A percentile compares a stretch with the other conserved stretches of the same genome.
These are phyloP conservation scores for Magallana angulata DNA, from an alignment of 1,140 invertebrate species.

Conservation along the genomic window DNA sequence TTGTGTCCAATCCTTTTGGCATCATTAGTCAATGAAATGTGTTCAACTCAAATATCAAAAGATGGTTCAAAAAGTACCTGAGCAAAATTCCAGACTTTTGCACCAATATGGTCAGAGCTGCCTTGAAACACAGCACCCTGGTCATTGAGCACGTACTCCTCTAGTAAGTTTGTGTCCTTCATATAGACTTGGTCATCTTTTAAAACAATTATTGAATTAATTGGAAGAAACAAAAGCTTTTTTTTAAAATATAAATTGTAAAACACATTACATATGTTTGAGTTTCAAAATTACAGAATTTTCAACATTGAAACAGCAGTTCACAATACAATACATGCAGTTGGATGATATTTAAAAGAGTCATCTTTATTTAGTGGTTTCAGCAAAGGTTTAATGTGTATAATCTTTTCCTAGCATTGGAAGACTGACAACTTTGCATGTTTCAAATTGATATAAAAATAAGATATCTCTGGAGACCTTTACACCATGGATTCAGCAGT, in stretches of 20 bases:
- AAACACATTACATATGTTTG: background rate
- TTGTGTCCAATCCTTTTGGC: no score
- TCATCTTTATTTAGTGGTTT: no score
- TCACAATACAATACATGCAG: background rate
- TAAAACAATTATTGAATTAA: background rate
- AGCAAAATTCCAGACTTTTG: slow-evolving; percentile 92
- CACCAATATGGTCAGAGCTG: slow-evolving; percentile 88
- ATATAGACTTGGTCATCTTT: slow-evolving; percentile 40
- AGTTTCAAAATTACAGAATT: background rate
- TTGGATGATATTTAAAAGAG: no score
- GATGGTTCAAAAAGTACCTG: slow-evolving; percentile 80
- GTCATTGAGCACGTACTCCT: slow-evolving; percentile 91
- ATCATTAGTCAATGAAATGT: no score
- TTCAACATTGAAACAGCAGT: background rate
- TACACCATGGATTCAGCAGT: slow-evolving; percentile 59
- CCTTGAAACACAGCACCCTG: slow-evolving; percentile 94
- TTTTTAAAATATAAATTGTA: background rate
- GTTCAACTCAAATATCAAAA: no score
- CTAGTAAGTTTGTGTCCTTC: background rate
- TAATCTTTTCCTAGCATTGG: no score
- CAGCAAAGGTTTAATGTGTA: no score
- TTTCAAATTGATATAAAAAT: no score
- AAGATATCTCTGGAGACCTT: slow-evolving; percentile 29
- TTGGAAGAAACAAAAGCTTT: background rate
- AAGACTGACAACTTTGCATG: no score